These are phyloP conservation scores for Pontoporia blainvillei DNA, from an alignment of 2,113 vertebrate genomes.

Conservation along the genomic window DNA sequence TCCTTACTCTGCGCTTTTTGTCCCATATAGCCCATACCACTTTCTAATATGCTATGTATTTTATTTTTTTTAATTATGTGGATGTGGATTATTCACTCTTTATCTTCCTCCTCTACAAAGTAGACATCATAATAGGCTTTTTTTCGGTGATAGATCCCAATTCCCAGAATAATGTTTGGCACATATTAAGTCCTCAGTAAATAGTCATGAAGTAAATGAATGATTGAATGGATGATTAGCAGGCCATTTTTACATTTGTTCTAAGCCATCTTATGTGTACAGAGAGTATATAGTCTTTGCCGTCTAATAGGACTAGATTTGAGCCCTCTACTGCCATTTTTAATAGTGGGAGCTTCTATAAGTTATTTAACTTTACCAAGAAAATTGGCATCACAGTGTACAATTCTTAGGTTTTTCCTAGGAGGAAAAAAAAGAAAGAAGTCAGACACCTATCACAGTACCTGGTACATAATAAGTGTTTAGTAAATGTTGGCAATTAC, in stretches of 20 bases:
- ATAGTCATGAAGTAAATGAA: not conserved
- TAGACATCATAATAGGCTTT: not conserved
- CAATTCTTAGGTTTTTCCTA: not conserved
- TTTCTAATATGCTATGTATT: not conserved
- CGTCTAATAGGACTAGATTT: not conserved
- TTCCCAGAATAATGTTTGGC: not conserved
- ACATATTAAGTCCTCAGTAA: not conserved
- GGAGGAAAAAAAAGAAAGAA: not conserved
- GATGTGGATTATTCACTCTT: not conserved
- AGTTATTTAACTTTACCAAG: not conserved
- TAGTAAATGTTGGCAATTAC: not conserved
- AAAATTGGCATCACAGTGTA: not conserved
- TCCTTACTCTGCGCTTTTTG: not conserved
- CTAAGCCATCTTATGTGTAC: not conserved
- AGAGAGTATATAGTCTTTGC: not conserved
- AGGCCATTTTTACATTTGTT: not conserved
- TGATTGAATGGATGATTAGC: not conserved
- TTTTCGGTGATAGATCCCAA: not conserved
- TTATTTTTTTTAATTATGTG: not conserved
- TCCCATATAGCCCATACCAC: fast-evolving
- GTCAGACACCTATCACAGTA: not conserved
- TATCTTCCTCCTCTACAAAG: not conserved
- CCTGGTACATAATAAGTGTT: not conserved
- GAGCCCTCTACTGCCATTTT: not conserved
- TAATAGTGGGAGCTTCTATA: not conserved